A percentile compares a stretch with the other conserved stretches of the same genome.
These are phyloP conservation scores for Bembecia ichneumoniformis DNA, from an alignment of 2,888 invertebrate genomes.

Conservation along the genomic window DNA sequence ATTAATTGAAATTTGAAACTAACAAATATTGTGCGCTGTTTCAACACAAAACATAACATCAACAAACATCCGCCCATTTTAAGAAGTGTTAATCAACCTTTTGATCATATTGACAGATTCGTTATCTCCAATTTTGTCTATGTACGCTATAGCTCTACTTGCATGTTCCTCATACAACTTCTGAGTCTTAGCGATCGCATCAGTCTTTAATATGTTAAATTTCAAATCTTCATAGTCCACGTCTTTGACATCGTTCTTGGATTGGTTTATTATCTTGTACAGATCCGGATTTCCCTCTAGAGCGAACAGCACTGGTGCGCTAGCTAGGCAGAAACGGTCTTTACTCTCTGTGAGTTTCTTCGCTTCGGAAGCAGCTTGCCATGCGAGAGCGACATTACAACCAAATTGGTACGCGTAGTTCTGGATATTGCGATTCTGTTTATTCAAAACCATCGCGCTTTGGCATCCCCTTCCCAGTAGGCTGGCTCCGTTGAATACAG, in stretches of 20 bases:
- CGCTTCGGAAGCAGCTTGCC: conserved; percentile 77
- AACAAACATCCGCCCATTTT: not conserved
- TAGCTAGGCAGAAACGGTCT: conserved; percentile 80
- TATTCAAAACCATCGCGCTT: conserved; percentile 82
- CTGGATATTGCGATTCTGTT: conserved; percentile 77
- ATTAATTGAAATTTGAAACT: too few relatives aligned
- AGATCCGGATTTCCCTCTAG: conserved; percentile 82
- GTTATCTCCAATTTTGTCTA: conserved; percentile 50
- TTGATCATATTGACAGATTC: conserved; percentile 62
- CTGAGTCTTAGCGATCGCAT: conserved; percentile 56
- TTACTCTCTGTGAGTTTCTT: conserved; percentile 69
- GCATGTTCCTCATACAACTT: conserved; percentile 54
- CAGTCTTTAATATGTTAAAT: conserved; percentile 60
- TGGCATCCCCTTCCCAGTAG: conserved; percentile 82
- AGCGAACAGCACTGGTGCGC: conserved; percentile 88
- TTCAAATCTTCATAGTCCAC: conserved; percentile 76
- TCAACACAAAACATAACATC: too few relatives aligned
- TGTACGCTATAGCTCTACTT: conserved; percentile 46
- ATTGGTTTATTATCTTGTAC: conserved; percentile 75
- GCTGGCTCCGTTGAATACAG: conserved; percentile 79
- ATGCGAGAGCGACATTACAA: conserved; percentile 84
- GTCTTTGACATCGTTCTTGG: conserved; percentile 76
- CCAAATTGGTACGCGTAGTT: conserved; percentile 84
- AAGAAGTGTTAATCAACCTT: conserved; percentile 57
- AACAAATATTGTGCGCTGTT: too few relatives aligned